phyloP scores from a whole-genome alignment of 2,797 vertebrate genomes.

The Pitangus sulphuratus region DNA sequence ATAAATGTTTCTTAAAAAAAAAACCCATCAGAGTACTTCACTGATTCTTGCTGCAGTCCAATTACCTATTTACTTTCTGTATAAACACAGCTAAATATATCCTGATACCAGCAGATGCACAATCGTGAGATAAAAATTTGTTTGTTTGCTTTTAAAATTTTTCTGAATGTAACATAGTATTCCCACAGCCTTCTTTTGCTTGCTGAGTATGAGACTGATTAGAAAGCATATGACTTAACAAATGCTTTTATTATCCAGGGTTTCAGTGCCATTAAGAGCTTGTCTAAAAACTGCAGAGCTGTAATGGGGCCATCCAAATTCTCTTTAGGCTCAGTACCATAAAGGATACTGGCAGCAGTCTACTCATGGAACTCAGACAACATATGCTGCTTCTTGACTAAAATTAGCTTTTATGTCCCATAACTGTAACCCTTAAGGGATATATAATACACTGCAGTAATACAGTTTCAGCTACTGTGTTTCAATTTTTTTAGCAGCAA shows the following conservation, averaged over 20 bases:
- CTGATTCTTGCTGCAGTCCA: not conserved
- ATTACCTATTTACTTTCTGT: slow-evolving; percentile 25
- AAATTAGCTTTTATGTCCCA: not conserved
- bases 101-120: not conserved
- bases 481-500: not conserved
- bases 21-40: not conserved
- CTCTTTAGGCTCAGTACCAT: not conserved
- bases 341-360: not conserved
- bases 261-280: slow-evolving; percentile 37
- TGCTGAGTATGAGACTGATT: not conserved
- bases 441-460: not conserved
- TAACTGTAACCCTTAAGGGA: slow-evolving; percentile 3
- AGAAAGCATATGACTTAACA: slow-evolving; percentile 30
- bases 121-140: not conserved
- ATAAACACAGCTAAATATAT: slow-evolving; percentile 35
- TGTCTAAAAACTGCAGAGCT: slow-evolving; percentile 4
- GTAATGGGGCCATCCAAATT: slow-evolving; percentile 28
- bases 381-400: not conserved
- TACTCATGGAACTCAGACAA: not conserved
- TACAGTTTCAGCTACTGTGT: not conserved
- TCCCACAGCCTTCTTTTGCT: slow-evolving; percentile 41
- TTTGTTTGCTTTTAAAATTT: slow-evolving; percentile 44
- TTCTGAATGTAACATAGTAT: slow-evolving; percentile 43
- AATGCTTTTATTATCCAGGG: slow-evolving; percentile 42
- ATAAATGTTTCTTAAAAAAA: not conserved